Evolutionary conservation across 2,797 vertebrate species (phyloP).

Genomic region (Arrhamphus sclerolepis): DNA sequence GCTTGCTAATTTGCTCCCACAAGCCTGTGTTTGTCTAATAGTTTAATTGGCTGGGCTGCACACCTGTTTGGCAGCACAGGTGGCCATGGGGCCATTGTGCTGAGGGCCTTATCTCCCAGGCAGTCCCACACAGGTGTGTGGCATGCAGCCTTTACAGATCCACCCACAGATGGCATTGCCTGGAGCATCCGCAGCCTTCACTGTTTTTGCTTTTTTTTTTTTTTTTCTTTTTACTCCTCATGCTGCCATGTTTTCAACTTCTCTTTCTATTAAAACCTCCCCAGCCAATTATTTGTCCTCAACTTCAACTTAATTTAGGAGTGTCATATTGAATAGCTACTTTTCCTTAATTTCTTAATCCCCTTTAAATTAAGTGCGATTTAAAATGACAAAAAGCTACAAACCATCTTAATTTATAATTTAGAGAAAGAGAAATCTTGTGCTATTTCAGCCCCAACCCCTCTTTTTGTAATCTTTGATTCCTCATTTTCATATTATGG

Average conservation of each 20-base stretch:
- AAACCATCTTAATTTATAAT: conserved; percentile 60
- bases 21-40: conserved; percentile 82
- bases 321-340: conserved; percentile 57
- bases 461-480: conserved; percentile 23
- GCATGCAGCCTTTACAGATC: conserved; percentile 71
- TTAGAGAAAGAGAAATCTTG: conserved; percentile 51
- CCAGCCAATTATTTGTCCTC: conserved; percentile 62
- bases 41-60: conserved; percentile 81
- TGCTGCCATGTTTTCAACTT: conserved; percentile 58
- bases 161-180: conserved; percentile 79
- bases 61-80: conserved; percentile 82
- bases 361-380: conserved; percentile 60
- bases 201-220: conserved; percentile 54
- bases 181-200: conserved; percentile 61
- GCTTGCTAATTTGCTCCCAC: conserved; percentile 78
- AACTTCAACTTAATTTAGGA: conserved; percentile 68
- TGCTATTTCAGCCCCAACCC: conserved; percentile 20
- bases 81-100: conserved; percentile 75
- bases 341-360: conserved; percentile 72
- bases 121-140: conserved; percentile 81
- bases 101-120: conserved; percentile 73
- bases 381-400: conserved; percentile 64
- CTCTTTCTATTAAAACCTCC: conserved; percentile 56
- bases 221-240: conserved; percentile 52
- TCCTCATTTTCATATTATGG: background rate